These are phyloP conservation scores for Hydrotaea diabolus DNA, from an alignment of 2,888 invertebrate species.

Conservation along the genomic window DNA sequence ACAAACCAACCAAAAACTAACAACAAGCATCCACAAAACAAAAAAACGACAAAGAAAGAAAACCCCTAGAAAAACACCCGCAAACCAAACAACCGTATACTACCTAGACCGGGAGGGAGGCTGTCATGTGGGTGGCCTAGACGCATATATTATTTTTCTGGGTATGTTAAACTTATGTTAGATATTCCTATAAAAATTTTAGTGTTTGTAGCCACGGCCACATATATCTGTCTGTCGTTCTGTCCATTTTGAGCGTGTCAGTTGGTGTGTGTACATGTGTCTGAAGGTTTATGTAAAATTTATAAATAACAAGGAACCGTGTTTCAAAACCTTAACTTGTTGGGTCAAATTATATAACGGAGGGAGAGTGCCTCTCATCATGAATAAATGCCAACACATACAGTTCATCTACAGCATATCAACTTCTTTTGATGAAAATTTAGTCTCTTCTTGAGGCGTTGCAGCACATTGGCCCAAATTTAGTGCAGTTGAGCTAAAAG, in stretches of 20 bases:
- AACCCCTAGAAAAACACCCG: background rate
- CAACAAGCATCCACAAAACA: background rate
- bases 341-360: too few species aligned
- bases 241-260: background rate
- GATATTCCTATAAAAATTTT: conserved; percentile 3
- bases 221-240: background rate
- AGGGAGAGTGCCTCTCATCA: too few species aligned
- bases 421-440: too few species aligned
- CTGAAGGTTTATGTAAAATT: background rate
- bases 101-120: background rate
- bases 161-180: conserved; percentile 1
- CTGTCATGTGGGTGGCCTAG: background rate
- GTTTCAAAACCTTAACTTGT: background rate
- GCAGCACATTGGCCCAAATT: too few species aligned
- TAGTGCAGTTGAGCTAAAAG: too few species aligned
- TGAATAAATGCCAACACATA: too few species aligned
- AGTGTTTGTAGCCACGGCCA: background rate
- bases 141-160: background rate
- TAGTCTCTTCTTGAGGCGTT: too few species aligned
- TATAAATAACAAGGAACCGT: background rate
- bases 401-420: too few species aligned
- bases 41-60: background rate
- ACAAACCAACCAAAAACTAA: conserved; percentile 24
- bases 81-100: background rate
- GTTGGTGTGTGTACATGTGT: background rate